Base-by-base conservation (phyloP, 2,113 vertebrate genomes). In the Thalassoma bifasciatum region DNA sequence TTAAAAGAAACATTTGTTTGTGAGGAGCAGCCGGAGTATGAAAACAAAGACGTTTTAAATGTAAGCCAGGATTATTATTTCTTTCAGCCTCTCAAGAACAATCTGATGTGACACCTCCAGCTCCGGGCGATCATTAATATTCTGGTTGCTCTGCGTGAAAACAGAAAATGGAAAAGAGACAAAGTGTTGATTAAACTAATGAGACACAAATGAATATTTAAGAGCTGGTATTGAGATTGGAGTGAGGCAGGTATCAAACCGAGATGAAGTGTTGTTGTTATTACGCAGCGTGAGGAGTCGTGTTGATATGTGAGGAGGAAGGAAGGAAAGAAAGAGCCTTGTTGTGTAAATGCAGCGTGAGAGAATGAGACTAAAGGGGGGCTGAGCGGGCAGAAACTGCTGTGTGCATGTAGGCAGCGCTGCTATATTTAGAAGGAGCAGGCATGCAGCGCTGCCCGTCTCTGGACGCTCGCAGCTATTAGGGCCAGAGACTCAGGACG, bases 341-440 rank as follows among this genome's bases (percentile, higher is more conserved):
- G 47, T 16, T 24, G 68, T 59, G 19, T 12, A 38, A 56, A 46
- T 2, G 49, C 49, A 53, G 64, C 14, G 11, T 23, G 10, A 40
- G 7, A 38, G 42, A 40, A 19, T 0, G 34, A 34, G 30, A 13
- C 42, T 10, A 21, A 16, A 22, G 23, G 52, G 57, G 60, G 64
- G 66, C 49, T n/a, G 64, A 30, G n/a, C 9, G 42, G 42, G 63
- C 14, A 71, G 36, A 82, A 70, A 70, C 65, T 72, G 68, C 63
- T 62, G 65, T n/a, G 63, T 38, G 16, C 79, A 62, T 77, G 79
- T 46, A 53, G 79, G 83, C 65, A 70, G 80, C 1, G 23, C 72
- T 42, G 71, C 72, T 89, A 85, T 77, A 87, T 86, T 86, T 83
- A 87, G 87, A 61, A 2, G 42, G 47, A 50, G 8, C 72, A 85